Percentiles rank a stretch among this genome's conserved stretches.
Conservation (phyloP, 1,140 invertebrate genomes). For the Drosophila triauraria region DNA sequence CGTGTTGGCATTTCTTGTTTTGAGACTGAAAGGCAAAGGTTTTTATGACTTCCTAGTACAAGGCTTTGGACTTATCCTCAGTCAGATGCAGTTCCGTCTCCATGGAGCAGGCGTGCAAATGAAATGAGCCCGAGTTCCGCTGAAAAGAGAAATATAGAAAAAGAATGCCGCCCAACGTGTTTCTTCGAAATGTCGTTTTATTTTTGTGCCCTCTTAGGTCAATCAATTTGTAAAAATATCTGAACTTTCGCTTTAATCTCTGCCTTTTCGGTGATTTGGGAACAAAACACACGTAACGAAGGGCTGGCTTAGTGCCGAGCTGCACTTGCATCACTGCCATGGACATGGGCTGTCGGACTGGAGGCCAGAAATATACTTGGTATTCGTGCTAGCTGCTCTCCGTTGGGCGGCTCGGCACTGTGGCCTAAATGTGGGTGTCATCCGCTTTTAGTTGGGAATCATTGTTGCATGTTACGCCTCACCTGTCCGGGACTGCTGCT, state of each 20-base stretch:
- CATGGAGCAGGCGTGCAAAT: conserved; percentile 2
- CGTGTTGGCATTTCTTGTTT: not conserved
- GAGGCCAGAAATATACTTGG: conserved; percentile 56
- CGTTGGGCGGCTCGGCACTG: conserved; percentile 37
- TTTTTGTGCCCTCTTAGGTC: conserved; percentile 16
- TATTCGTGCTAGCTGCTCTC: conserved; percentile 27
- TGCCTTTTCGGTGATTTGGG: not conserved
- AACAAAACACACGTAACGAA: conserved; percentile 13
- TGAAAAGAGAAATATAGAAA: not conserved
- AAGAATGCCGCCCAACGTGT: not conserved
- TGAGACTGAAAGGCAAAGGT: not conserved
- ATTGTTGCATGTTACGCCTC: not conserved
- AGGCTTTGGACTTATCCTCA: not conserved
- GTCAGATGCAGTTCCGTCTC: not conserved
- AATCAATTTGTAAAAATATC: conserved; percentile 64
- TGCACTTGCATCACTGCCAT: conserved; percentile 41
- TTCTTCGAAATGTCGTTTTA: conserved; percentile 25
- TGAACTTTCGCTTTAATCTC: conserved; percentile 22
- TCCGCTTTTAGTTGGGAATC: not conserved
- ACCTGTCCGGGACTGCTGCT: conserved; percentile 57
- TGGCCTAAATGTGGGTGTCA: conserved; percentile 2
- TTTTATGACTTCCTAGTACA: conserved; percentile 11
- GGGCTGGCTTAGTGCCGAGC: conserved; percentile 20
- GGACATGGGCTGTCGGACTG: conserved; percentile 20
- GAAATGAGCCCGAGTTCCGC: not conserved